A percentile compares a stretch with the other conserved stretches of the same genome.
These are phyloP conservation scores for Siniperca chuatsi DNA, from an alignment of 2,113 vertebrate genomes.

Conservation along the genomic window DNA sequence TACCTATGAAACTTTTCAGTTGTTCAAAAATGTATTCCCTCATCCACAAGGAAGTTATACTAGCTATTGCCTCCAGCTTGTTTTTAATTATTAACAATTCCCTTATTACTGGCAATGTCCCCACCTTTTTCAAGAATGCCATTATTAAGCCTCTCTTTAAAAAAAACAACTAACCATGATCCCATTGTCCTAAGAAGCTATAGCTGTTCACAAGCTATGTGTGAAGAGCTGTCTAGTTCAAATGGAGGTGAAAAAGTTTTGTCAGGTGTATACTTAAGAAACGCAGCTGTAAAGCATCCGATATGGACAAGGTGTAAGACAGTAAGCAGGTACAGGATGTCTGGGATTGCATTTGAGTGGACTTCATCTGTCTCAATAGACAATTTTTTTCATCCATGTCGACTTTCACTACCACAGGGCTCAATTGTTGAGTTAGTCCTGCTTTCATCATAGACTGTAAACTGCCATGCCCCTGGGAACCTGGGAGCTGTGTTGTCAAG, in stretches of 20 bases:
- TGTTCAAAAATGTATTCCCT: slow-evolving; percentile 1
- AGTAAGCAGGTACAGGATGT: neutral
- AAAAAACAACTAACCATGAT: neutral
- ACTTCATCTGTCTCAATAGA: neutral
- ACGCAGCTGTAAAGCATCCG: neutral
- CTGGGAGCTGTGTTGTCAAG: neutral
- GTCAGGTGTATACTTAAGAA: neutral
- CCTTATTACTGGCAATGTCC: neutral
- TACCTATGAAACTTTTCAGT: neutral
- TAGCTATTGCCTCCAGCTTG: neutral
- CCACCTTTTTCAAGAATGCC: neutral
- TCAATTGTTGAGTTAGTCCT: neutral
- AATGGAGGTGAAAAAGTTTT: neutral
- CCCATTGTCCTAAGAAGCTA: neutral
- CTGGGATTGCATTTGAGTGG: neutral
- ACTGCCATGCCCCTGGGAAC: neutral
- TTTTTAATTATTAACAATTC: slow-evolving; percentile 30
- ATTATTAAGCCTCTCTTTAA: neutral
- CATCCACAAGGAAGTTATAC: neutral
- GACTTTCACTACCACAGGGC: neutral
- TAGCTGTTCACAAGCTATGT: neutral
- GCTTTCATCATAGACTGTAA: neutral
- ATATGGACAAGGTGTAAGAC: neutral
- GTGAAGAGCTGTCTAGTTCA: neutral
- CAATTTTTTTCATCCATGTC: neutral